Evolutionary conservation across 2,888 invertebrate species (phyloP), one percentile per base, ranked within the genome.

Genomic region (Melanostoma mellinum): DNA sequence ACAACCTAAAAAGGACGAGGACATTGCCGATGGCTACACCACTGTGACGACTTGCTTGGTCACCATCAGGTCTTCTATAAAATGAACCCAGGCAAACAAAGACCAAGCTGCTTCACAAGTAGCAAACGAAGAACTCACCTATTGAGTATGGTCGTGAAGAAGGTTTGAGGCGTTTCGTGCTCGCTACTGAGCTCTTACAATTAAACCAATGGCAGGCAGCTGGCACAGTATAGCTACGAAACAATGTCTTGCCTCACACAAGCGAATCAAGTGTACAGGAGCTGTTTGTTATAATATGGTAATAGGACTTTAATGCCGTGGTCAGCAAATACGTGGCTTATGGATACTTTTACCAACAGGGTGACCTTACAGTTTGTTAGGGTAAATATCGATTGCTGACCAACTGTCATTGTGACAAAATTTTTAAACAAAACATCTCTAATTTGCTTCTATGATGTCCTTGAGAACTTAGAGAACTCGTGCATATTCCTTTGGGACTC

Each of bases 161-260:
- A 32, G 53, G 67, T 4, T 42, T 8, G n/a, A n/a, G 44, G 55
- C 20, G 20, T 20, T 68, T 73, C 44, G 50, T 68, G 68, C 4
- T 77, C 69, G 52, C 63, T 77, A 68, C 52, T 38, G 36, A 42
- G 48, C 58, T 69, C 46, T 10, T 67, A 61, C 81, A 81, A 58
- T 75, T 71, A 72, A 61, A 53, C 50, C 40, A 75, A 60, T 58
- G 65, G 50, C 72, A 58, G 40, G 6, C 42, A 56, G 20, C 9
- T 42, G 72, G 20, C 33, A 33, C 6, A 30, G 36, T 46, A 6
- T 56, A 5, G n/a, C 32, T 10, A n/a, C 35, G 58, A 53, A 52
- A 52, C 50, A 50, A 58, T 58, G 58, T 71, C 50, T 71, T 56
- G 55, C 50, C 63, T 67, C 10, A 55, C 46, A 60, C 52, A 30